Percentiles rank a stretch among this genome's conserved stretches.
Conservation (phyloP, 1,140 invertebrate species). For the Vollenhovia emeryi region DNA sequence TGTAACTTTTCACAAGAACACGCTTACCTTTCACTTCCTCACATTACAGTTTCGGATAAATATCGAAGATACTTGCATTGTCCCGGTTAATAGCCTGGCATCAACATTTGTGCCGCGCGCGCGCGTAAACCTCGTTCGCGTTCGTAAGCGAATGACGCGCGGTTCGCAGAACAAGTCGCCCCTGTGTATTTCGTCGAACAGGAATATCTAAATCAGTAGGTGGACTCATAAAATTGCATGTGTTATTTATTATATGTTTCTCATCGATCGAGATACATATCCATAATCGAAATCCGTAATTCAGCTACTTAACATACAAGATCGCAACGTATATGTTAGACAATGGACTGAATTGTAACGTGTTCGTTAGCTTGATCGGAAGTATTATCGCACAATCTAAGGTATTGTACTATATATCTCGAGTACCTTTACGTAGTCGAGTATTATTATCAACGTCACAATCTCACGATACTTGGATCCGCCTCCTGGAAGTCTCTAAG, state of each 20-base stretch:
- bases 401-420: slow-evolving; percentile 19
- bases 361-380: slow-evolving; percentile 20
- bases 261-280: slow-evolving; percentile 52
- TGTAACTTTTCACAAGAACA: background rate
- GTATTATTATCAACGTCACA: slow-evolving; percentile 38
- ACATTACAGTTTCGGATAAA: background rate
- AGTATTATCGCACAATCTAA: slow-evolving; percentile 40
- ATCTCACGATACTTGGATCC: slow-evolving; percentile 22
- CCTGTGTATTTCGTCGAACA: background rate
- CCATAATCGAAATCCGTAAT: slow-evolving; percentile 32
- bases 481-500: background rate
- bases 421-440: slow-evolving; percentile 4
- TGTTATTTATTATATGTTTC: slow-evolving; percentile 51
- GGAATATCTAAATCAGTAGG: slow-evolving; percentile 21
- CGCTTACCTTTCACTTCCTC: background rate
- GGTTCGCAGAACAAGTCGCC: background rate
- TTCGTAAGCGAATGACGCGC: background rate
- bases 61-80: background rate
- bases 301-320: slow-evolving; percentile 28
- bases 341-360: slow-evolving; percentile 1
- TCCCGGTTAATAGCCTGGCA: background rate
- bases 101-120: too few relatives aligned
- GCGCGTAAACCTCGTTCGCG: background rate
- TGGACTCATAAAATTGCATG: slow-evolving; percentile 38
- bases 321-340: slow-evolving; percentile 29